Percentiles rank a stretch among this genome's conserved stretches.
These are phyloP conservation scores for Oreocharis arfaki DNA, from an alignment of 2,113 vertebrate species.

Conservation along the genomic window DNA sequence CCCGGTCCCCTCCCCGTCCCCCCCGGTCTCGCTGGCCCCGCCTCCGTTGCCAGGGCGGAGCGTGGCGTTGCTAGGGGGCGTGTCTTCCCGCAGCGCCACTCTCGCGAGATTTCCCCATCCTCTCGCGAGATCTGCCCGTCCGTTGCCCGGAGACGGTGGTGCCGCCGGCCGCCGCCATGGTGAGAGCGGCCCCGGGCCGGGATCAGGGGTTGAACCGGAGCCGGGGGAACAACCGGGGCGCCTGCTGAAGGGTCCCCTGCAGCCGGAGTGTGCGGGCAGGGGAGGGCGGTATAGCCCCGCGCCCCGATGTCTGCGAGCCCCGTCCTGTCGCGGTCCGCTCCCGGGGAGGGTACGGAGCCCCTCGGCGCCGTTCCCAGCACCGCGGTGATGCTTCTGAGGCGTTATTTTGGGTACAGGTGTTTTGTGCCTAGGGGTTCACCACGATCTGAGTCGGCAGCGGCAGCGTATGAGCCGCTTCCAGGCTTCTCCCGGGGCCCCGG, in stretches of 20 bases:
- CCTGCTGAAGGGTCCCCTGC: neutral
- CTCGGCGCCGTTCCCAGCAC: neutral
- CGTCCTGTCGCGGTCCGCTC: neutral
- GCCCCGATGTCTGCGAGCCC: neutral
- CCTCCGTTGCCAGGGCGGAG: neutral
- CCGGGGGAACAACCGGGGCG: neutral
- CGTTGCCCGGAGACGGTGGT: neutral
- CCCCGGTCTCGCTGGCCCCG: neutral
- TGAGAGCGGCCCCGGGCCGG: neutral
- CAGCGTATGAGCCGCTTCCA: neutral
- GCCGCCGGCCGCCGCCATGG: neutral
- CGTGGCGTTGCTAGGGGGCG: neutral
- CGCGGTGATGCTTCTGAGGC: neutral
- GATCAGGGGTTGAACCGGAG: neutral
- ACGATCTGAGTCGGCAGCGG: neutral
- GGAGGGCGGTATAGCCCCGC: neutral
- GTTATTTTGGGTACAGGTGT: neutral
- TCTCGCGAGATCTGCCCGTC: neutral
- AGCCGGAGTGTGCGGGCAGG: neutral
- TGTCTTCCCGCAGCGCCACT: accelerated
- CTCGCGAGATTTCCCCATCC: neutral
- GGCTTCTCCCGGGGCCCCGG: neutral
- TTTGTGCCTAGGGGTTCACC: neutral
- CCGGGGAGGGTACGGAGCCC: neutral
- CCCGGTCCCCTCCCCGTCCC: neutral